These are phyloP conservation scores for Saturnia pavonia DNA, from an alignment of 2,888 invertebrate species.

Conservation along the genomic window DNA sequence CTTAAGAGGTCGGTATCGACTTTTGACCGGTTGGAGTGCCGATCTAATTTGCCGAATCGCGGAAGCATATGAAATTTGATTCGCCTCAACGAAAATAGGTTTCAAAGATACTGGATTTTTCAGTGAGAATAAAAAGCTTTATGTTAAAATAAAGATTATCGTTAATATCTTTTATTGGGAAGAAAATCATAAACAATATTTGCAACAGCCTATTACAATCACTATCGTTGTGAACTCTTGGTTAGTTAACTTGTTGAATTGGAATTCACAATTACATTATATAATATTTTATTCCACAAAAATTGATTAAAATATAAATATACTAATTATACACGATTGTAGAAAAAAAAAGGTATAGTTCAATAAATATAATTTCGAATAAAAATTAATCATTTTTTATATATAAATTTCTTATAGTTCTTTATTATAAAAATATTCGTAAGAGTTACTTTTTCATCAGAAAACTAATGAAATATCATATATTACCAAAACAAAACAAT, in stretches of 20 bases:
- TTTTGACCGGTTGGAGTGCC: slow-evolving; percentile 78
- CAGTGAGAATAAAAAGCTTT: slow-evolving; percentile 7
- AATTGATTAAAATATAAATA: too few species aligned
- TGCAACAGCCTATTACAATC: not conserved
- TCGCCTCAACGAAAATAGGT: slow-evolving; percentile 40
- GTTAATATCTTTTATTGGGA: not conserved
- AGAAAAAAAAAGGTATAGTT: too few species aligned
- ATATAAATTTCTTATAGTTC: not conserved
- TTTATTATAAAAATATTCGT: not conserved
- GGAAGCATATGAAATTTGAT: slow-evolving; percentile 78
- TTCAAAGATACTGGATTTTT: slow-evolving; percentile 28
- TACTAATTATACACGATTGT: too few species aligned
- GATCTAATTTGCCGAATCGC: slow-evolving; percentile 78
- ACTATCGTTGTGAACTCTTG: too few species aligned
- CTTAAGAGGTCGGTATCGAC: slow-evolving; percentile 68
- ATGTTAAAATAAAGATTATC: not conserved
- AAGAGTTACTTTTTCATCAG: not conserved
- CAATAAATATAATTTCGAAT: too few species aligned
- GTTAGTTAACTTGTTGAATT: too few species aligned
- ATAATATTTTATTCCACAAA: too few species aligned
- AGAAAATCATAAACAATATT: not conserved
- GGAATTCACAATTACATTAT: too few species aligned
- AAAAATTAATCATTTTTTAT: not conserved
- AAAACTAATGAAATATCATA: not conserved
- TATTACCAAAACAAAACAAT: slow-evolving; percentile 5